These are phyloP conservation scores for Vultur gryphus DNA, from an alignment of 2,797 vertebrate genomes.

Conservation along the genomic window DNA sequence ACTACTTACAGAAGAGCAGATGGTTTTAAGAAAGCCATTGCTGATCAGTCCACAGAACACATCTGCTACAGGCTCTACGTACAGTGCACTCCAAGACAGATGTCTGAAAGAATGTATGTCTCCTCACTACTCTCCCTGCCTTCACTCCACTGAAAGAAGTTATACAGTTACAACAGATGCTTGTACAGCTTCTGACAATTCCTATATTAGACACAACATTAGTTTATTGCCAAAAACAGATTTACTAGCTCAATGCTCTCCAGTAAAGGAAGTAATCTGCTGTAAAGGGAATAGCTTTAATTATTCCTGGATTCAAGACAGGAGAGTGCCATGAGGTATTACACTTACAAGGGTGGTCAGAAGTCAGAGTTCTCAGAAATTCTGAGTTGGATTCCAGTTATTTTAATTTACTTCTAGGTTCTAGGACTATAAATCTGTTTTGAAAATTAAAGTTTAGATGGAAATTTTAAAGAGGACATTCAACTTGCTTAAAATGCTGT, in stretches of 20 bases:
- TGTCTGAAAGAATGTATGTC: not conserved
- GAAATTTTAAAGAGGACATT: not conserved
- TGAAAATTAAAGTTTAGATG: not conserved
- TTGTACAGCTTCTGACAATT: not conserved
- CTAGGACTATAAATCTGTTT: not conserved
- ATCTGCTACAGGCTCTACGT: not conserved
- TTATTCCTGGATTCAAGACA: not conserved
- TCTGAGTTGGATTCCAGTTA: not conserved
- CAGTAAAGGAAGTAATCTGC: conserved; percentile 1
- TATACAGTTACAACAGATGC: not conserved
- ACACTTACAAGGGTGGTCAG: not conserved
- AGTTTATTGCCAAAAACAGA: not conserved
- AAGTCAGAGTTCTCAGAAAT: conserved; percentile 25
- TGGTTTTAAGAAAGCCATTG: not conserved
- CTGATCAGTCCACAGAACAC: not conserved
- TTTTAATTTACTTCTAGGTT: not conserved
- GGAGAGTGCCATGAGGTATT: not conserved
- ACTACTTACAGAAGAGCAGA: not conserved
- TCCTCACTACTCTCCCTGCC: not conserved
- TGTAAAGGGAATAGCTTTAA: conserved; percentile 3
- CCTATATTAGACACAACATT: not conserved
- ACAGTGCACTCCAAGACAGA: not conserved
- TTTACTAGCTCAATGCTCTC: not conserved
- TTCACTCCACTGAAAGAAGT: not conserved
- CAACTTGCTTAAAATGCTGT: not conserved